Conservation (phyloP, 2,888 invertebrate species). For the Apotomis turbidana region DNA sequence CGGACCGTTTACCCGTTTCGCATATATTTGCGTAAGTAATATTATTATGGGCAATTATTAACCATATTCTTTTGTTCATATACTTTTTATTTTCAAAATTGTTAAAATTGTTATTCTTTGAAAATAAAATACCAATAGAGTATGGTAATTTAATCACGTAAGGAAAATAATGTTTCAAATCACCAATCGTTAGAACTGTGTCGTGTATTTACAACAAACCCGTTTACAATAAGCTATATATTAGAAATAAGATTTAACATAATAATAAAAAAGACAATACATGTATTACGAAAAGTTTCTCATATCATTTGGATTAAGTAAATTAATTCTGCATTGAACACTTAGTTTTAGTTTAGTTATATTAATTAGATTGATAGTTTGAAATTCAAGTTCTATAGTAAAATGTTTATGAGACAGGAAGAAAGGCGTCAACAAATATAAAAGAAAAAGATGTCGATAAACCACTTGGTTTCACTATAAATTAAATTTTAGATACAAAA, state of each 20-base stretch:
- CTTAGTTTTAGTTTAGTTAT: constrained; percentile 26
- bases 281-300: constrained; percentile 70
- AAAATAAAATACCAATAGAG: constrained; percentile 27
- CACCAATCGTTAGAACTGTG: constrained; percentile 9
- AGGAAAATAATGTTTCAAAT: constrained; percentile 14
- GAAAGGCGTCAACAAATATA: not conserved
- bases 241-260: constrained; percentile 65
- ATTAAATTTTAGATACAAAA: not conserved
- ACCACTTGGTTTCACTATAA: constrained; percentile 4
- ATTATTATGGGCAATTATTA: no score
- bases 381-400: constrained; percentile 4
- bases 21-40: no score
- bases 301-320: constrained; percentile 66
- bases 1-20: no score
- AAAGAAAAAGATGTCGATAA: not conserved
- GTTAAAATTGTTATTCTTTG: not conserved
- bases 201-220: constrained; percentile 45
- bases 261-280: constrained; percentile 79
- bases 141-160: not conserved
- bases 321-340: constrained; percentile 34
- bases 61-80: not conserved
- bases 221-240: constrained; percentile 59
- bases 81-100: not conserved
- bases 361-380: constrained; percentile 26
- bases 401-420: not conserved